Evolutionary conservation across 2,797 vertebrate genomes (phyloP).

Genomic region (Fundulus diaphanus): DNA sequence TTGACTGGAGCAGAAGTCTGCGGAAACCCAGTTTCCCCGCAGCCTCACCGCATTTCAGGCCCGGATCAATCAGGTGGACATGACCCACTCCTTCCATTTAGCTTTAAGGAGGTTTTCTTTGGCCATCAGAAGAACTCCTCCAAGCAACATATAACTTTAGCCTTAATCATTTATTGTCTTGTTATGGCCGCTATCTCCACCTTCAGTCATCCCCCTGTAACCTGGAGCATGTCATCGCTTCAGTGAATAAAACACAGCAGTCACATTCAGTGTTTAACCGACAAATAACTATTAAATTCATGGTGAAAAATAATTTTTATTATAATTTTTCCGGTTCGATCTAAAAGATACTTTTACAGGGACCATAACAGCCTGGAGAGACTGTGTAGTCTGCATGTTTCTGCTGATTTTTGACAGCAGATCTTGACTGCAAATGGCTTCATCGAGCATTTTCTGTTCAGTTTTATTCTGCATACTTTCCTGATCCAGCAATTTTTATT

Average conservation of each 20-base stretch:
- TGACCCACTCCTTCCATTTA: background rate
- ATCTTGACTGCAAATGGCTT: background rate
- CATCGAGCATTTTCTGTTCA: background rate
- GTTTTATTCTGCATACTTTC: background rate
- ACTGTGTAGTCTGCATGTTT: background rate
- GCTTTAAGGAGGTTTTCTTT: too few species aligned
- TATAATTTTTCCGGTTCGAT: background rate
- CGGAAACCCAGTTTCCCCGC: background rate
- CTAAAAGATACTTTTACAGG: background rate
- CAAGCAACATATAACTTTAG: too few species aligned
- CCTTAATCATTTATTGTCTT: too few species aligned
- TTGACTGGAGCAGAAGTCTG: background rate
- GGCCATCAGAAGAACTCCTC: too few species aligned
- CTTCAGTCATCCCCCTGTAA: background rate
- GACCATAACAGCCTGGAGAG: background rate
- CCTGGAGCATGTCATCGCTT: background rate
- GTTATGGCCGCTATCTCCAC: background rate
- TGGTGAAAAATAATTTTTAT: background rate
- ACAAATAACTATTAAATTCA: background rate
- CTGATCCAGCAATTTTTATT: background rate
- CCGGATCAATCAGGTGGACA: background rate
- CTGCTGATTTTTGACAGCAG: background rate
- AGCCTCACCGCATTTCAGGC: background rate
- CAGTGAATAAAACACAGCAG: background rate
- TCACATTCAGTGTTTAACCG: background rate